These are phyloP conservation scores for Charadrius vociferus DNA, from an alignment of 2,113 vertebrate species.

Conservation along the genomic window DNA sequence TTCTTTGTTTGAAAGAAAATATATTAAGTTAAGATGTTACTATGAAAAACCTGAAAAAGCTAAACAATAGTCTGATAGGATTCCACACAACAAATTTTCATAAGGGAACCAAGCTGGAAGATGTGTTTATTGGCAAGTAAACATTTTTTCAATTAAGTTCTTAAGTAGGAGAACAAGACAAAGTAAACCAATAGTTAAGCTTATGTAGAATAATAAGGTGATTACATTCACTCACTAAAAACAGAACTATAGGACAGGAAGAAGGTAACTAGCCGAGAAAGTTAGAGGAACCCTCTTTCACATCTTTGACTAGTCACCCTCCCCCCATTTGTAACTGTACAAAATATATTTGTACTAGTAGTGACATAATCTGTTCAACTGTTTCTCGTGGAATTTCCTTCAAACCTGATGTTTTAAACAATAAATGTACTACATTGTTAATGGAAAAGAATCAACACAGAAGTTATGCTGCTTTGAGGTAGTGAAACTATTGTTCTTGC, in stretches of 20 bases:
- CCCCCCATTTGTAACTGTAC: neutral
- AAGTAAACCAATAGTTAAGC: neutral
- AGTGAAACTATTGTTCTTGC: neutral
- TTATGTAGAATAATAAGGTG: neutral
- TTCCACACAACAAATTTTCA: neutral
- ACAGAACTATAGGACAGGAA: neutral
- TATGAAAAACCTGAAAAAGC: neutral
- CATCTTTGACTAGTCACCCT: neutral
- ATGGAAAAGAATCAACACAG: neutral
- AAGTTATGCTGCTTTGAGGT: neutral
- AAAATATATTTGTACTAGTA: neutral
- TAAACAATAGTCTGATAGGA: neutral
- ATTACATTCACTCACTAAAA: neutral
- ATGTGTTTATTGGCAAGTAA: neutral
- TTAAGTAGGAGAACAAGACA: neutral
- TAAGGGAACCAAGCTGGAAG: neutral
- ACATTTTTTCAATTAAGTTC: neutral
- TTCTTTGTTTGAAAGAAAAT: neutral
- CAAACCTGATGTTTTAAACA: neutral
- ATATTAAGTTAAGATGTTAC: neutral
- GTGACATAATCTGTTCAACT: neutral
- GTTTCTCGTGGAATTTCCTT: neutral
- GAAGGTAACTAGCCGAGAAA: neutral
- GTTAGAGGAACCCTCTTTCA: neutral
- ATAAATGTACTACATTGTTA: neutral